Conservation (phyloP, 2,888 invertebrate species). For the Drosophila conformis region DNA sequence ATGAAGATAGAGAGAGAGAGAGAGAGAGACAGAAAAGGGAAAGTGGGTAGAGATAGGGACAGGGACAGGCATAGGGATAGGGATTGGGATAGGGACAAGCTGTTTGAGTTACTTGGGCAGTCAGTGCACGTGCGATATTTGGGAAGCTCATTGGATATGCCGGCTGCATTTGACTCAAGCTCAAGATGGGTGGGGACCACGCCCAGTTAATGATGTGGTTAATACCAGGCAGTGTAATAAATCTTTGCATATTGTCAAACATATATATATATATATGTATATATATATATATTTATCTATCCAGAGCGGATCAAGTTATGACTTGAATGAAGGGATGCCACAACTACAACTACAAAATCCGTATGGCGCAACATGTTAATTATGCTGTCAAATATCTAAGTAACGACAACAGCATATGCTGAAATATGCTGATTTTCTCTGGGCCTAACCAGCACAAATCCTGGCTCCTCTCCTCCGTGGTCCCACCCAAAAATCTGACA, state of each 20-base stretch:
- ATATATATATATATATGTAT: background rate
- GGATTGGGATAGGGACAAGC: background rate
- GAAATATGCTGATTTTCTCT: conserved; percentile 39
- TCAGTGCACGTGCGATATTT: conserved; percentile 48
- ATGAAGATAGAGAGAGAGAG: background rate
- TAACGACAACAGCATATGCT: conserved; percentile 18
- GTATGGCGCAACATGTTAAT: conserved; percentile 43
- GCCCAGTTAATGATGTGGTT: conserved; percentile 56
- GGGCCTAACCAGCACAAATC: background rate
- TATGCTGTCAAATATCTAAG: conserved; percentile 47
- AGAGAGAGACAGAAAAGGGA: background rate
- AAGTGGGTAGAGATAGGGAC: background rate
- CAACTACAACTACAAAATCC: background rate
- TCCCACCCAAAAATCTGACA: background rate
- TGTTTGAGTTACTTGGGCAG: conserved; percentile 15
- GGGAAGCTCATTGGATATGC: conserved; percentile 41
- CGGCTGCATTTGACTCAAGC: conserved; percentile 15
- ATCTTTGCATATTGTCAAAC: conserved; percentile 42
- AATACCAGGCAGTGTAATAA: conserved; percentile 38
- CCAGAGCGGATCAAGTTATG: background rate
- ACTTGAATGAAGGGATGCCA: background rate
- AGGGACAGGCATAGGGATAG: background rate
- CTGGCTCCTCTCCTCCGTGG: background rate
- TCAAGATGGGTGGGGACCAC: conserved; percentile 7
- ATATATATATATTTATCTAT: background rate